Evolutionary conservation across 2,888 invertebrate genomes (phyloP), one percentile per base, ranked within the genome.

Genomic region (Athalia cordata): DNA sequence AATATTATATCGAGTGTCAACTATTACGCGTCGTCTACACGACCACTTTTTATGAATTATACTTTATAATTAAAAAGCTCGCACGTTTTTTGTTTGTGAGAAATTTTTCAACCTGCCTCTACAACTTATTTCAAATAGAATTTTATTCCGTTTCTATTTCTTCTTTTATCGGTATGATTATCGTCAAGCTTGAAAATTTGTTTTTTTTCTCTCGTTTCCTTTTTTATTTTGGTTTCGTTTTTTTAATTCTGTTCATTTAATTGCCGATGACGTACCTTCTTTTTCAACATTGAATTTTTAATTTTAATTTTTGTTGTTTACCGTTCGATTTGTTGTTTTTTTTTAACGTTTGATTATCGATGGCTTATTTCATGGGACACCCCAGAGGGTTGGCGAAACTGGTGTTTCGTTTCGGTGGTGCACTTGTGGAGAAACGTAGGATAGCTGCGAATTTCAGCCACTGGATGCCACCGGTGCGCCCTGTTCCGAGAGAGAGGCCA

Each of bases 331-430:
- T 15, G n/a, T 45, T 65, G 2, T 45, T n/a, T 6, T 65, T n/a
- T 3, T 67, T 50, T 50, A 29, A 2, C 29, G 29, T 29, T 29
- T 67, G 49, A 43, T 68, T 68, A 68, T 52, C 15, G 43, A 68
- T 68, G 68, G 29, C 43, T 55, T 68, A 68, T 68, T 68, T 55
- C 52, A 68, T 68, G 52, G 29, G 52, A 55, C 55, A 68, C 55
- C 68, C 52, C 61, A 61, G 66, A 67, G 78, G 77, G 76, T 77
- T 83, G 83, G 84, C 81, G 84, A 83, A 83, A 84, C 85, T 86
- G 87, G 86, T 86, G 87, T 87, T 87, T 85, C 86, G 85, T 85
- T 86, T 86, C 84, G 85, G 87, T 83, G 86, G 84, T 87, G 88
- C 87, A 86, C 87, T 89, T 87, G 87, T 85, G 87, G 87, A 85